Percentiles rank a stretch among this genome's conserved stretches.
These are phyloP conservation scores for Brachyrhaphis roseni DNA, from an alignment of 2,797 vertebrate species.

Conservation along the genomic window DNA sequence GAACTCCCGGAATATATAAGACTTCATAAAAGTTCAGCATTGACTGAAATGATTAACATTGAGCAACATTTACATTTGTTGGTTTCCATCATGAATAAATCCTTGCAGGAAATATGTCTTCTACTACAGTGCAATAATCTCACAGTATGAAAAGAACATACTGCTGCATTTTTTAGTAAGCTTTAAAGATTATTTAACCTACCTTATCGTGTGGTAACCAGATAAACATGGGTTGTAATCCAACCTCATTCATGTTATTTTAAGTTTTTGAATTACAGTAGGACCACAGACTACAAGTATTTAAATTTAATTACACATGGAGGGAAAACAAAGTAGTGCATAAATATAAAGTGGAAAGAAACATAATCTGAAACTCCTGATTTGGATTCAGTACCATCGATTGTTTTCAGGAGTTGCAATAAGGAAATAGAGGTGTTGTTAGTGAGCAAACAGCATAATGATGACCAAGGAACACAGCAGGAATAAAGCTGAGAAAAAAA, in stretches of 20 bases:
- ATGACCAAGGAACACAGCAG: no score
- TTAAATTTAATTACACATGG: neutral
- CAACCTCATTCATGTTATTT: neutral
- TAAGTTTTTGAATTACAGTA: neutral
- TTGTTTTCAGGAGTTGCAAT: no score
- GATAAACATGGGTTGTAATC: neutral
- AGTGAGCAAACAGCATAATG: no score
- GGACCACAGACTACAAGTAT: neutral
- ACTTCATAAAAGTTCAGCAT: neutral
- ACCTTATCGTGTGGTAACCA: neutral
- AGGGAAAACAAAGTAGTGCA: neutral
- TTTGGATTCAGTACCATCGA: neutral
- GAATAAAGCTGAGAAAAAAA: no score
- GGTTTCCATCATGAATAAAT: neutral
- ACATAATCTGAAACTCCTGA: slow-evolving; percentile 1
- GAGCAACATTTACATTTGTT: neutral
- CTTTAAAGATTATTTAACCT: neutral
- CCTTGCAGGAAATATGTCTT: neutral
- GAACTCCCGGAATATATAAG: neutral
- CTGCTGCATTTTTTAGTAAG: neutral
- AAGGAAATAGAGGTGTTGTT: no score
- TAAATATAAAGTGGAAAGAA: neutral
- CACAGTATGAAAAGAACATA: neutral
- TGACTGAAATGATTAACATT: neutral
- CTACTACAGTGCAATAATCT: neutral